Evolutionary conservation across 1,140 invertebrate genomes (phyloP), one percentile per base, ranked within the genome.

Genomic region (Drosophila miranda): DNA sequence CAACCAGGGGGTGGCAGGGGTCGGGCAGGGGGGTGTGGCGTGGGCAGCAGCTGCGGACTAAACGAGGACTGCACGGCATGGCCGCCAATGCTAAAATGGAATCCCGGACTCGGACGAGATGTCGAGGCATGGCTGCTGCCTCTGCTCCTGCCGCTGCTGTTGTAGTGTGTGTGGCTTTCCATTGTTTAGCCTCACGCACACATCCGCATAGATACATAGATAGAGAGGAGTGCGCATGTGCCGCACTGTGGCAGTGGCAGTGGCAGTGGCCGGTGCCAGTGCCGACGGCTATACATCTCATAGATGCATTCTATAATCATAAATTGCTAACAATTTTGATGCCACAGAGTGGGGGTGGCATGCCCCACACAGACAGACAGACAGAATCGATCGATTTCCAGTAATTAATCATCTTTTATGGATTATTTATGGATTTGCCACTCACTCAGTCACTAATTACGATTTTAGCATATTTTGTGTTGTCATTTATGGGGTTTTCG

Each of bases 401-500:
- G 75, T 80, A 83, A 89, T 89, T 89, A 89, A 89, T 89, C 87
- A 89, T 74, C 86, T 72, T 74, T 77, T 71, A 70, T 77, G 67
- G 72, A 83, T 89, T 89, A 89, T 89, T 82, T 87, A 89, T 89
- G 82, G 73, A 79, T 89, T 88, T 66, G 26, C 52, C 38, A 11
- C 11, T 38, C 34, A 38, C 34, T 38, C 28, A 69, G 23, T 38
- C 34, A 1, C 54, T 74, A 68, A 81, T 71, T 81, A 61, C 61
- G 69, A 68, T 78, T 72, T 58, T 53, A 68, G 46, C 26, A 44
- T 28, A 80, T 55, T 69, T 61, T 3, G 23, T 53, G 54, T 59
- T 63, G 28, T 8, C 53, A 78, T 64, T 78, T 61, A 62, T 66
- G 23, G 30, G 54, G 55, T 61, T 41, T 23, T 9, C 4, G 34